Evolutionary conservation across 2,888 invertebrate genomes (phyloP).

Genomic region (Megamerina dolium): DNA sequence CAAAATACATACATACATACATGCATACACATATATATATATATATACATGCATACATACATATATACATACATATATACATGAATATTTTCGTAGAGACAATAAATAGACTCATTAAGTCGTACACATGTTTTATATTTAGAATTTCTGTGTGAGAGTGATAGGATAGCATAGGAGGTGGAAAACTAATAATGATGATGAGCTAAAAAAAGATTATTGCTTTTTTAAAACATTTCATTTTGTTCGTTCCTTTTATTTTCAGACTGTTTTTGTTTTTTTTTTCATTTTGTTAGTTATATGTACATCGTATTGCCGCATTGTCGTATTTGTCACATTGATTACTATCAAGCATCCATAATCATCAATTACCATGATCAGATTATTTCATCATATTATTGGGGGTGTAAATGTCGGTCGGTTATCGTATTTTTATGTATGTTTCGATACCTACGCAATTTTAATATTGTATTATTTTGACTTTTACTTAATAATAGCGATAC

Average conservation of each 20-base stretch:
- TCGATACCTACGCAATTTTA: no score
- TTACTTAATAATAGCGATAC: no score
- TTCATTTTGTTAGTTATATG: neutral
- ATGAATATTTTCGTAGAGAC: constrained; percentile 37
- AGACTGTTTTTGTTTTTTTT: constrained; percentile 13
- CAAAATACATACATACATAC: constrained; percentile 36
- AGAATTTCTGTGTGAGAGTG: constrained; percentile 22
- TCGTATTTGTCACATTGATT: no score
- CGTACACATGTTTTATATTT: constrained; percentile 40
- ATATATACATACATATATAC: neutral
- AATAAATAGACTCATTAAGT: constrained; percentile 44
- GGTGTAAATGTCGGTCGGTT: no score
- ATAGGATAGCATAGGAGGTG: constrained; percentile 13
- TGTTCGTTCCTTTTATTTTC: no score
- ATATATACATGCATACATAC: constrained; percentile 1
- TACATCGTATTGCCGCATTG: neutral
- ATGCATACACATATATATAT: constrained; percentile 10
- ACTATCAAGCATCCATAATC: no score
- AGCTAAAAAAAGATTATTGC: constrained; percentile 16
- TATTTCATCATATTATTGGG: no score
- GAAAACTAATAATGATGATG: constrained; percentile 18
- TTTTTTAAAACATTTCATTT: constrained; percentile 7
- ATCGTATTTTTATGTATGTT: no score
- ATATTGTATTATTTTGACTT: no score
- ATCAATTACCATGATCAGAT: no score